Percentiles rank a stretch among this genome's conserved stretches.
Evolutionary conservation across 2,797 vertebrate genomes (phyloP).

Genomic region (Gymnothorax javanicus): DNA sequence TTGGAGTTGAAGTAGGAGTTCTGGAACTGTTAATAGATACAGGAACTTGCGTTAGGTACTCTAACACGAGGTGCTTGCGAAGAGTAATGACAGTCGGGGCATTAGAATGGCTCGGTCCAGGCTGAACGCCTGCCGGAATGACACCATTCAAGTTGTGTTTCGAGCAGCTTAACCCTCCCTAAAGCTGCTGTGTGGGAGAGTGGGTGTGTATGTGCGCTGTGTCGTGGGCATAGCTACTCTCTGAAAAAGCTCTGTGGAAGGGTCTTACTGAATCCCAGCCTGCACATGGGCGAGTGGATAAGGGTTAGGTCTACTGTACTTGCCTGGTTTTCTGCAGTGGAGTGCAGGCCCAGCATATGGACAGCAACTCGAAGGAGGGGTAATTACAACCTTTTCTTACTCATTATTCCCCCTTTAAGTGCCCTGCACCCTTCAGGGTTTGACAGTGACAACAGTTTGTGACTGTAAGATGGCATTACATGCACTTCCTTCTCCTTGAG

Average conservation of each 20-base stretch:
- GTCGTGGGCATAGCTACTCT: neutral
- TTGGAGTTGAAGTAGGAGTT: neutral
- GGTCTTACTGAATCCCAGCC: neutral
- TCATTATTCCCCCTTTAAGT: neutral
- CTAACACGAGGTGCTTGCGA: neutral
- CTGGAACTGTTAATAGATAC: neutral
- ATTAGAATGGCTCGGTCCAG: neutral
- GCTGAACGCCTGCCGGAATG: neutral
- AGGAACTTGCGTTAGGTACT: neutral
- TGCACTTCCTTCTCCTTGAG: neutral
- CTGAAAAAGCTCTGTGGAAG: neutral
- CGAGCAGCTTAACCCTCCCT: neutral
- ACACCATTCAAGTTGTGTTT: neutral
- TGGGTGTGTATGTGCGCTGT: neutral
- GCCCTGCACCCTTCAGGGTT: constrained; percentile 8
- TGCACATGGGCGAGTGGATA: neutral
- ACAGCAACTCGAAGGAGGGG: neutral
- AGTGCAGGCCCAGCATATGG: neutral
- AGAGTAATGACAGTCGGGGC: neutral
- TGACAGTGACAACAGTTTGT: neutral
- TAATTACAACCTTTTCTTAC: neutral
- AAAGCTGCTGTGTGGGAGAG: neutral
- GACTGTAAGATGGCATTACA: neutral
- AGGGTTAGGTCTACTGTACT: no score
- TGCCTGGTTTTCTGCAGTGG: neutral